phyloP scores from a whole-genome alignment of 64 coral and sea anemone species.

The Orbicella faveolata region DNA sequence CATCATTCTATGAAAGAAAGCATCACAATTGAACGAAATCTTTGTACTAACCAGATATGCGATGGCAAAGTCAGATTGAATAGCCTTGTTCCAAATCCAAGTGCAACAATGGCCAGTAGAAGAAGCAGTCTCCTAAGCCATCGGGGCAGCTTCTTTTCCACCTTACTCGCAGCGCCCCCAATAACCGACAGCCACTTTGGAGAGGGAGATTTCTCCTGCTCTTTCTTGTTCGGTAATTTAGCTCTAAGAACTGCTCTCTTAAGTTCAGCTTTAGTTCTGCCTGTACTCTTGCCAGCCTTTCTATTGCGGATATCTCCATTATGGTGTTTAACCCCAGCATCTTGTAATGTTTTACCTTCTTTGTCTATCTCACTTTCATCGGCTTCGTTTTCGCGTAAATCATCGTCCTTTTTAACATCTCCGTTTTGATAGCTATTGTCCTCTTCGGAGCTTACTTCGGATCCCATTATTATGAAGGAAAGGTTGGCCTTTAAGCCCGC shows the following conservation, averaged over 20 bases:
- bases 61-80: constrained; percentile 34
- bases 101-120: constrained; percentile 6
- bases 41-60: constrained; percentile 68
- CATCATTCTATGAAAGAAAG: not conserved
- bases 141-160: not conserved
- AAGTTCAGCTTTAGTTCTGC: constrained; percentile 12
- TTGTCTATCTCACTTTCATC: not conserved
- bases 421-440: not conserved
- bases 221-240: not conserved
- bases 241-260: constrained; percentile 11
- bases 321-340: not conserved
- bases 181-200: constrained; percentile 1
- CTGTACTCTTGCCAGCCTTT: not conserved
- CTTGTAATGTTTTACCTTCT: not conserved
- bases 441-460: constrained; percentile 2
- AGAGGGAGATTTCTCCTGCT: not conserved
- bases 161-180: not conserved
- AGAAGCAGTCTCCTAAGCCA: constrained; percentile 1
- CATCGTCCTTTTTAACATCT: constrained; percentile 19
- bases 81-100: constrained; percentile 71
- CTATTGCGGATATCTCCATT: constrained; percentile 34
- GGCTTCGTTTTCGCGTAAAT: not conserved
- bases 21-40: not conserved
- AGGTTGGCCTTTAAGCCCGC: not conserved
- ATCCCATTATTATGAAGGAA: not conserved